Percentiles rank a stretch among this genome's conserved stretches.
These are phyloP conservation scores for Scolopax mira DNA, from an alignment of 2,113 vertebrate species.

Conservation along the genomic window DNA sequence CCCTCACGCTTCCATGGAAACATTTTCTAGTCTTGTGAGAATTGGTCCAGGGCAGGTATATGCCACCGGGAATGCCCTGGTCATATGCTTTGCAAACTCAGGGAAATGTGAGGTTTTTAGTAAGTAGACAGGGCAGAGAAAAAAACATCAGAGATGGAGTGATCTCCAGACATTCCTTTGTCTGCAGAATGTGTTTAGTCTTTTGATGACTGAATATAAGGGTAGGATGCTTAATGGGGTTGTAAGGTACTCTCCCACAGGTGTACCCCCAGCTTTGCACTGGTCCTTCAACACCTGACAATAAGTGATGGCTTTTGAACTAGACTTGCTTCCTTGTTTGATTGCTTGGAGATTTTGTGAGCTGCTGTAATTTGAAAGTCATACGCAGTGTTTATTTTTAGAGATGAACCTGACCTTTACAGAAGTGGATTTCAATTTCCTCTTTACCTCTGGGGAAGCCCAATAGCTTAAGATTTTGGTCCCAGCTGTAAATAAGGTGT, in stretches of 20 bases:
- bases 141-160: not conserved
- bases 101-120: not conserved
- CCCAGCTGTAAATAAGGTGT: not conserved
- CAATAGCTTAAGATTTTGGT: not conserved
- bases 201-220: not conserved
- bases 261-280: not conserved
- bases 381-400: not conserved
- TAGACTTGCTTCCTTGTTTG: not conserved
- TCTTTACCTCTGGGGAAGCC: not conserved
- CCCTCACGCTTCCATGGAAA: not conserved
- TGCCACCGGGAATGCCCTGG: not conserved
- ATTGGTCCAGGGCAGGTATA: not conserved
- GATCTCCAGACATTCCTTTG: not conserved
- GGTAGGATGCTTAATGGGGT: not conserved
- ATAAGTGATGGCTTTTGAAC: not conserved
- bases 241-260: not conserved
- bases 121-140: not conserved
- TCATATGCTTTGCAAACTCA: not conserved
- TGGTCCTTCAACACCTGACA: not conserved
- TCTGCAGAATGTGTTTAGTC: not conserved
- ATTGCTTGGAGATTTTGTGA: rapidly evolving
- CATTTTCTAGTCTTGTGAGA: not conserved
- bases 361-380: not conserved
- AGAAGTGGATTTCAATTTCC: not conserved
- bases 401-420: not conserved